A percentile compares a stretch with the other conserved stretches of the same genome.
Conservation (phyloP, 2,888 invertebrate genomes). For the Ypsolopha scabrella region DNA sequence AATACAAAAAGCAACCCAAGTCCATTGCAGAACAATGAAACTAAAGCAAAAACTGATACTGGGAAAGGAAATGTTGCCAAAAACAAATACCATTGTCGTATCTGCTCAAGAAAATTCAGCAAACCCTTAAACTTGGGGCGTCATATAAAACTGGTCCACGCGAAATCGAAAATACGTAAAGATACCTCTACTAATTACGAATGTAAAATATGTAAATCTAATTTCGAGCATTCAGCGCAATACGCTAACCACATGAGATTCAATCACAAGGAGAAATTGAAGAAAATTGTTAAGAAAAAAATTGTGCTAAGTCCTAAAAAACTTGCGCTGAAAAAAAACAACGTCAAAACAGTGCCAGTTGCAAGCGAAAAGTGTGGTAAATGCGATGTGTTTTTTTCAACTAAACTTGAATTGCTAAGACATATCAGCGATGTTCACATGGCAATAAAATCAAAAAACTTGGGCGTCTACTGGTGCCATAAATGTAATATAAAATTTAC, state of each 20-base stretch:
- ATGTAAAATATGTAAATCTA: slow-evolving; percentile 1
- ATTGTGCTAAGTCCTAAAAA: not conserved
- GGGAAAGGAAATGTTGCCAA: not conserved
- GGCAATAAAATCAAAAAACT: not conserved
- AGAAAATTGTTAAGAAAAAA: not conserved
- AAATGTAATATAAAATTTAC: not conserved
- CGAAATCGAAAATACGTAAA: not conserved
- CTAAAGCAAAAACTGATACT: no score
- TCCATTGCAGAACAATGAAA: not conserved
- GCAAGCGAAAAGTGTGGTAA: not conserved
- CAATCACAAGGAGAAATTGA: not conserved
- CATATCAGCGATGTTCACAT: slow-evolving; percentile 4
- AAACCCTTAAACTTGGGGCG: not conserved
- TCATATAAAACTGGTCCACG: not conserved
- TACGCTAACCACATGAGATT: not conserved
- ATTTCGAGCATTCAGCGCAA: not conserved
- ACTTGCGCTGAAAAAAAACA: not conserved
- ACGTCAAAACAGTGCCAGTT: not conserved
- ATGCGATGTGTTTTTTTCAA: slow-evolving; percentile 1
- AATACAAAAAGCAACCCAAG: not conserved
- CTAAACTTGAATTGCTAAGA: not conserved
- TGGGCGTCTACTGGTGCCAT: not conserved
- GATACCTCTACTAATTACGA: not conserved
- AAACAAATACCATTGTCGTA: not conserved
- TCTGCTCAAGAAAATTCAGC: not conserved